Conservation (phyloP, 2,797 vertebrate species). For the Sebastes melanostomus region DNA sequence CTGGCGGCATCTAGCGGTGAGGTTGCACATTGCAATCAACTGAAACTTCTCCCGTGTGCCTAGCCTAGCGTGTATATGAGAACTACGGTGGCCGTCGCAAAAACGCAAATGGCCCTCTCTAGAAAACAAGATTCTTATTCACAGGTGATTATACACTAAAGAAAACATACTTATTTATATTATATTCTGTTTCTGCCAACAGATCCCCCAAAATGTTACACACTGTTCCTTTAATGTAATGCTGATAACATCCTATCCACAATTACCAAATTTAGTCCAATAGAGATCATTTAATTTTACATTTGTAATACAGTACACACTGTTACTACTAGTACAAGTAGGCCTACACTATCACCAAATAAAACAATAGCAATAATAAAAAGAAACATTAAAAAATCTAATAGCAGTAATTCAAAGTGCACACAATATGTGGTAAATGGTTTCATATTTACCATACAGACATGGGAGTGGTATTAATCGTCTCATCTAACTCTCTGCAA, state of each 20-base stretch:
- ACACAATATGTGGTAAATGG: background rate
- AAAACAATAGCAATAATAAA: background rate
- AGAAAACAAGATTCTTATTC: background rate
- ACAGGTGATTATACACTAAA: too few relatives aligned
- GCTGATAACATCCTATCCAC: background rate
- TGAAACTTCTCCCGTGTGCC: background rate
- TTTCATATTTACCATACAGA: background rate
- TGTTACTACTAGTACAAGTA: background rate
- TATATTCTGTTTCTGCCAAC: too few relatives aligned
- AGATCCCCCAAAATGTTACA: too few relatives aligned
- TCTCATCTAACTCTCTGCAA: background rate
- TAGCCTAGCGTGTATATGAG: too few relatives aligned
- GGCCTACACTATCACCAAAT: background rate
- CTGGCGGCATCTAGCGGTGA: background rate
- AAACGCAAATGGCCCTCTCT: background rate
- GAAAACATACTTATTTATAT: too few relatives aligned
- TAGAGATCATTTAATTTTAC: background rate
- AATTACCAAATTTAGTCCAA: background rate
- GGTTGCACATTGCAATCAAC: background rate
- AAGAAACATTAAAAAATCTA: background rate
- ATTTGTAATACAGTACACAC: background rate
- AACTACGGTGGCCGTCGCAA: too few relatives aligned
- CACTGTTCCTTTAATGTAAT: too few relatives aligned
- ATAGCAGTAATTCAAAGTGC: background rate
- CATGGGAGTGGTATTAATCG: background rate